These are phyloP conservation scores for Montipora capricornis DNA, from an alignment of 64 coral and sea anemone species.

Conservation along the genomic window DNA sequence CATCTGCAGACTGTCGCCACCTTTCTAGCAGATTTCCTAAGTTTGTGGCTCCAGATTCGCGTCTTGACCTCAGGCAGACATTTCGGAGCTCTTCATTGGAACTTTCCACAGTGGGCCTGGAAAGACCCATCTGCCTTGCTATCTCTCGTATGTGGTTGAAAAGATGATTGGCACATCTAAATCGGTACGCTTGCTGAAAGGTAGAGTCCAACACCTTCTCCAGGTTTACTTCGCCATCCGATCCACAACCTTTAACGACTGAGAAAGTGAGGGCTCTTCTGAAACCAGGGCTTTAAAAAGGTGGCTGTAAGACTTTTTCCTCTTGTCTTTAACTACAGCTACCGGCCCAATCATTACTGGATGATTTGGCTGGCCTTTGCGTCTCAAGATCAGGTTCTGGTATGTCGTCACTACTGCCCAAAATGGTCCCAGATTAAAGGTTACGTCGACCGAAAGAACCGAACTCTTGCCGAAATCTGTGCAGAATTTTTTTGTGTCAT, in stretches of 20 bases:
- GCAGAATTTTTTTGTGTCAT: slow-evolving; percentile 1
- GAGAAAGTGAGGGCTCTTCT: slow-evolving; percentile 2
- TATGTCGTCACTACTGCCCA: slow-evolving; percentile 1
- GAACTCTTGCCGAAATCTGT: neutral
- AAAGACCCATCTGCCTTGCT: slow-evolving; percentile 7
- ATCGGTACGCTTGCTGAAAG: slow-evolving; percentile 29
- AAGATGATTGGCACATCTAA: slow-evolving; percentile 14
- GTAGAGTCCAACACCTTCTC: slow-evolving; percentile 13
- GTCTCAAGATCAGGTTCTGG: slow-evolving; percentile 2
- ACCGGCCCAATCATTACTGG: slow-evolving; percentile 6
- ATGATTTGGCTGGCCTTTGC: neutral
- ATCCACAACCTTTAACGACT: slow-evolving; percentile 20
- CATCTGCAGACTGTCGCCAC: neutral
- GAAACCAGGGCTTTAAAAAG: neutral
- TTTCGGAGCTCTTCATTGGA: slow-evolving; percentile 17
- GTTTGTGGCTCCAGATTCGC: neutral
- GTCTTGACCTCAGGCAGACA: slow-evolving; percentile 17
- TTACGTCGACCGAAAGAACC: neutral
- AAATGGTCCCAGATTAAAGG: slow-evolving; percentile 20
- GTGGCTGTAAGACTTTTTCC: neutral
- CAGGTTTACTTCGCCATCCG: slow-evolving; percentile 7
- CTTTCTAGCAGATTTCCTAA: no score
- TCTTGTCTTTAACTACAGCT: neutral
- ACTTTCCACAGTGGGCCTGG: slow-evolving; percentile 15
- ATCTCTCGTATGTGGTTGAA: slow-evolving; percentile 12